Evolutionary conservation across 2,797 vertebrate genomes (phyloP).

Genomic region (Neosilurus hyrtlii): DNA sequence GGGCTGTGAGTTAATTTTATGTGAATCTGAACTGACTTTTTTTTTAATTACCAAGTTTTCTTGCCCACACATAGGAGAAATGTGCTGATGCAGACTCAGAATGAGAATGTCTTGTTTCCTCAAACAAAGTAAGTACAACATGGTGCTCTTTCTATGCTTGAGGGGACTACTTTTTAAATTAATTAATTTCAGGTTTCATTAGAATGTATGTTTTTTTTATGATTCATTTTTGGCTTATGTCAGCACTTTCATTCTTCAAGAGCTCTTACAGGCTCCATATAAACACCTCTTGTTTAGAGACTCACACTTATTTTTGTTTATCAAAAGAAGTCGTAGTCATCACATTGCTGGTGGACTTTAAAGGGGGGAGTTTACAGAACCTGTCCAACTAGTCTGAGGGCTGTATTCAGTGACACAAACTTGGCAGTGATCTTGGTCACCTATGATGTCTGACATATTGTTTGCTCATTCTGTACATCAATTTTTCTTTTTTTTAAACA

Average conservation of each 20-base stretch:
- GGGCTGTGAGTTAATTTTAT: not conserved
- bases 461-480: not conserved
- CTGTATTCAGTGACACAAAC: not conserved
- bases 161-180: not conserved
- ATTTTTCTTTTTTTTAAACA: not conserved
- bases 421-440: conserved; percentile 7
- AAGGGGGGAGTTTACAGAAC: not conserved
- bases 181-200: not conserved
- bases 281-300: not conserved
- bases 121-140: conserved; percentile 26
- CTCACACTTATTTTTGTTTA: not conserved
- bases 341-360: not conserved
- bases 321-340: not conserved
- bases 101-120: not conserved
- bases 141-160: not conserved
- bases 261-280: not conserved
- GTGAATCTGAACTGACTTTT: not conserved
- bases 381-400: not conserved
- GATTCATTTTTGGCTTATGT: not conserved
- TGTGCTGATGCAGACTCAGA: not conserved
- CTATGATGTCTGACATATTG: not conserved
- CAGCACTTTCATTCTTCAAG: not conserved
- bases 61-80: not conserved
- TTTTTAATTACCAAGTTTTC: not conserved
- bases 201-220: not conserved